Base-by-base conservation (phyloP, 2,113 vertebrate genomes). In the Chaetops frenatus region DNA sequence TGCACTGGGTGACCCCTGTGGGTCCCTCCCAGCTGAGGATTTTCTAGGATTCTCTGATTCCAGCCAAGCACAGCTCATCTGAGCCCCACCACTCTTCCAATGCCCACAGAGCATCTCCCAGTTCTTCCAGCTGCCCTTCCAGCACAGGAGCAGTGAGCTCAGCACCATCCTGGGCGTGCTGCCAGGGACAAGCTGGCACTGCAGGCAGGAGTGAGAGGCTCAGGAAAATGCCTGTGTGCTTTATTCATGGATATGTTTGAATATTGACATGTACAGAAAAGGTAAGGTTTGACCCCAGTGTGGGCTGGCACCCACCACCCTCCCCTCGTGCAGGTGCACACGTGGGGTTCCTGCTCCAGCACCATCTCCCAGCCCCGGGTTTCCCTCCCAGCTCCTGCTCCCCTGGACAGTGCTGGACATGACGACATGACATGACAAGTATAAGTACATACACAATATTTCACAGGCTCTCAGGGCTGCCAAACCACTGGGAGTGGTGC, bases 181-280 rank as follows among this genome's bases (percentile, higher is more conserved):
- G 33, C 9, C 50, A 25, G 1, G 3, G 81, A 25, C 40, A 15
- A 2, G 53, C 53, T 2, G 2, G 33, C 14, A 0, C 1, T 1
- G 14, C 28, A 77, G 48, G 40, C 5, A 53, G 73, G 38, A 65
- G 19, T 10, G 2, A 57, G 28, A 7, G 11, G 24, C 0, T 97
- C 92, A 94, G 96, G 92, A 96, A 94, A 97, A 97, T 94, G 96
- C 82, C 27, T 72, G 93, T 96, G 96, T 97, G 95, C 95, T 97
- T 97, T 97, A 97, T 97, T 96, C 66, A 92, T 95, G 96, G 96
- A 95, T 96, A 94, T 95, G 92, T 86, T 71, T 51, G 82, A 62
- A 67, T 92, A 96, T 21, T 45, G 94, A 87, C 90, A 91, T 51
- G 92, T 94, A 96, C 94, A 97, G 96, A 95, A 88, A 94, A 94